Percentiles rank a stretch among this genome's conserved stretches.
These are phyloP conservation scores for Bombus consobrinus DNA, from an alignment of 1,140 invertebrate genomes.

Conservation along the genomic window DNA sequence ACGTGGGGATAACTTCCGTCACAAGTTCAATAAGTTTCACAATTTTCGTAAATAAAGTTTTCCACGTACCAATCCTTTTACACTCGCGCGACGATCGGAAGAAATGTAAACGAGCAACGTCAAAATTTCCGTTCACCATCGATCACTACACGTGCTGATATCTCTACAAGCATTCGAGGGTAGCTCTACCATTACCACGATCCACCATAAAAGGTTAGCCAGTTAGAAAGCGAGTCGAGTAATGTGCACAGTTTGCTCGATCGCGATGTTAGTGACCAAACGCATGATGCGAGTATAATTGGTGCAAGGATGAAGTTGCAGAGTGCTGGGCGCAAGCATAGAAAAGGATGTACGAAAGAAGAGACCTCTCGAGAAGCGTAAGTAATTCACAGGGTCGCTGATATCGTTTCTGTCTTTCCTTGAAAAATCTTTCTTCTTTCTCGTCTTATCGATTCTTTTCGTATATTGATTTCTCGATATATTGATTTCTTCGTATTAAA, in stretches of 20 bases:
- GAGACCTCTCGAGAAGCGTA: slow-evolving; percentile 15
- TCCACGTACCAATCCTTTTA: not conserved
- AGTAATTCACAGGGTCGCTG: slow-evolving; percentile 22
- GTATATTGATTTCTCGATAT: not conserved
- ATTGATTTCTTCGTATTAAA: not conserved
- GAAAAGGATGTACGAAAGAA: slow-evolving; percentile 31
- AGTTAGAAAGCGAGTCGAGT: slow-evolving; percentile 25
- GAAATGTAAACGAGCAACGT: not conserved
- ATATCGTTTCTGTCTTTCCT: slow-evolving; percentile 26
- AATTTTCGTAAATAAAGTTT: not conserved
- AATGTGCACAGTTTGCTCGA: not conserved
- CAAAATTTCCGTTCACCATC: not conserved
- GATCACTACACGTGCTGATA: slow-evolving; percentile 1
- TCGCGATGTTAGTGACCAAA: not conserved
- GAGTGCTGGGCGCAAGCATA: slow-evolving; percentile 24
- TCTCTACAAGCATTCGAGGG: slow-evolving; percentile 15
- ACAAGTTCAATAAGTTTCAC: not conserved
- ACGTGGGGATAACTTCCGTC: not conserved
- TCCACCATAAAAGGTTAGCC: not conserved
- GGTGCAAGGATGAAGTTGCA: slow-evolving; percentile 11
- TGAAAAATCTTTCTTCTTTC: not conserved
- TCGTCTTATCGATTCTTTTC: slow-evolving; percentile 19
- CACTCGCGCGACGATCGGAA: not conserved
- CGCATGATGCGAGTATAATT: not conserved
- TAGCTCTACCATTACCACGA: not conserved